Conservation (phyloP, 1,140 invertebrate species). For the Physella acuta region DNA sequence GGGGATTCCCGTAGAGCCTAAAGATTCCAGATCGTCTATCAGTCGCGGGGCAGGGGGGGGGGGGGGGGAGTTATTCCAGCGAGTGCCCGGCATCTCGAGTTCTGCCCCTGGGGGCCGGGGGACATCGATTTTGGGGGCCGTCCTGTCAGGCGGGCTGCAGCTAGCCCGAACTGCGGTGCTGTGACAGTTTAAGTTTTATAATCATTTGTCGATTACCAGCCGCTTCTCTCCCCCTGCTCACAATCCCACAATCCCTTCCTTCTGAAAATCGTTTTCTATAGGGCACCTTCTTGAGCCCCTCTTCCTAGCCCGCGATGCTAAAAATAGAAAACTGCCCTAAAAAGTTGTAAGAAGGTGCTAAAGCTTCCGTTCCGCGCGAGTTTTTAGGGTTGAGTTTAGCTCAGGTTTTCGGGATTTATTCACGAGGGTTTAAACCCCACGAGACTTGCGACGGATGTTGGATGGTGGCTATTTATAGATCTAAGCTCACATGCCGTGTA, state of each 20-base stretch:
- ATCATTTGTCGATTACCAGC: slow-evolving; percentile 14
- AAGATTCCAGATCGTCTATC: slow-evolving; percentile 12
- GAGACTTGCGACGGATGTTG: too few species aligned
- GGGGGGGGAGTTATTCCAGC: slow-evolving; percentile 12
- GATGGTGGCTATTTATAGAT: too few species aligned
- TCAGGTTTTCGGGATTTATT: too few species aligned
- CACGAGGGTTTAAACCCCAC: too few species aligned
- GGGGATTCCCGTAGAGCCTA: background rate
- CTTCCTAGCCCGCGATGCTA: too few species aligned
- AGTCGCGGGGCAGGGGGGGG: background rate
- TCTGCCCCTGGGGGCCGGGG: slow-evolving; percentile 1
- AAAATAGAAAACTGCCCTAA: too few species aligned
- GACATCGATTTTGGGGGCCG: slow-evolving; percentile 11
- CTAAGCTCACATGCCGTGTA: too few species aligned
- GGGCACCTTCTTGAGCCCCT: background rate
- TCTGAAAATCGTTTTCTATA: slow-evolving; percentile 9
- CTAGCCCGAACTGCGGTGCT: background rate
- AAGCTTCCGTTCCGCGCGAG: too few species aligned
- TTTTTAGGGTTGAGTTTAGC: too few species aligned
- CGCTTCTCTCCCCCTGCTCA: too few species aligned
- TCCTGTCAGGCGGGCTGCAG: slow-evolving; percentile 5
- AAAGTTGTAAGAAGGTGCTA: too few species aligned
- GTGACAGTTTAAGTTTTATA: slow-evolving; percentile 11
- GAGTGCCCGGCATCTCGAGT: slow-evolving; percentile 11
- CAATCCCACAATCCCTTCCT: too few species aligned